These are phyloP conservation scores for Apeira syringaria DNA, from an alignment of 2,888 invertebrate genomes.

Conservation along the genomic window DNA sequence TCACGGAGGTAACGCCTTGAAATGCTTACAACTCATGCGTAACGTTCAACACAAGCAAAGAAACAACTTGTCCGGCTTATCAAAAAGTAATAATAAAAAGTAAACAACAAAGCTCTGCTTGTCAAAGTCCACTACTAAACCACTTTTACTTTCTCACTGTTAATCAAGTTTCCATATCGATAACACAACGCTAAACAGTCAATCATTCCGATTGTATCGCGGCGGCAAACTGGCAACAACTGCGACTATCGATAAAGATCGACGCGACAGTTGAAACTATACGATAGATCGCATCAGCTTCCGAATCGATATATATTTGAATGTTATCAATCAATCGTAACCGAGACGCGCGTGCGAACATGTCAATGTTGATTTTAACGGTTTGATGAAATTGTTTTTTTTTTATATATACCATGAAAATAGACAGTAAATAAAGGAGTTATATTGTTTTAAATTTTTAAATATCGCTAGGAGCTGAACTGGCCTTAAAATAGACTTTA, in stretches of 20 bases:
- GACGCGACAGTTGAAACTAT: constrained; percentile 28
- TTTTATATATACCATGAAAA: too few species aligned
- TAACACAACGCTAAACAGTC: constrained; percentile 34
- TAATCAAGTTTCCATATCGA: constrained; percentile 24
- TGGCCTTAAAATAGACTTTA: too few species aligned
- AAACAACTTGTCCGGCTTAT: too few species aligned
- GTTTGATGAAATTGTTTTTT: too few species aligned
- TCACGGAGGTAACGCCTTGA: too few species aligned
- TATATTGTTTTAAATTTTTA: too few species aligned
- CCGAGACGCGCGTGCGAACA: constrained; percentile 50
- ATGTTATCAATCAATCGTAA: constrained; percentile 21
- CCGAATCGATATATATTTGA: constrained; percentile 39
- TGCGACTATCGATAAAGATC: constrained; percentile 15
- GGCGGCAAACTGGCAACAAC: constrained; percentile 22
- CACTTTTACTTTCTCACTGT: constrained; percentile 14
- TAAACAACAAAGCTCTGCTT: background rate
- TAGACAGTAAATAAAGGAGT: too few species aligned
- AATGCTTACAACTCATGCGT: too few species aligned
- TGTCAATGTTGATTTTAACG: constrained; percentile 27
- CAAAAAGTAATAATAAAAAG: too few species aligned
- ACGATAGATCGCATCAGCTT: constrained; percentile 51
- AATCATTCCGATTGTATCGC: constrained; percentile 29
- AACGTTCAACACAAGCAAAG: too few species aligned
- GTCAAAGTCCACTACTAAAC: constrained; percentile 1
- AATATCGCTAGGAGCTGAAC: too few species aligned